These are phyloP conservation scores for Fratercula arctica DNA, from an alignment of 2,797 vertebrate genomes.

Conservation along the genomic window DNA sequence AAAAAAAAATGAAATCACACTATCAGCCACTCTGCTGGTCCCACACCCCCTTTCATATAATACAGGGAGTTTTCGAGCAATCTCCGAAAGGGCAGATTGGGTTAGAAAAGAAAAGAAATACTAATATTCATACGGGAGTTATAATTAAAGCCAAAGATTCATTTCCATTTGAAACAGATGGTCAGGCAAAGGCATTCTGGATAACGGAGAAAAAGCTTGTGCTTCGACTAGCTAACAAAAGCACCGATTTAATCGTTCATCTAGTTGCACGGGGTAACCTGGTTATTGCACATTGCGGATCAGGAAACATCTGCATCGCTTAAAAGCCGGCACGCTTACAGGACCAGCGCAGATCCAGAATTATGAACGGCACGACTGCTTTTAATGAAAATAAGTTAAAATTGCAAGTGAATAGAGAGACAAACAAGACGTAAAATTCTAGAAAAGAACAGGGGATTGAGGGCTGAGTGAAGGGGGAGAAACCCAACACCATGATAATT, in stretches of 20 bases:
- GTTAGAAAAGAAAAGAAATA: neutral
- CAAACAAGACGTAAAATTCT: neutral
- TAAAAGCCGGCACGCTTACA: neutral
- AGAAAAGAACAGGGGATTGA: neutral
- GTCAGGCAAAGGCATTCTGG: slow-evolving; percentile 18
- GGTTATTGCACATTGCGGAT: neutral
- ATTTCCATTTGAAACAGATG: slow-evolving; percentile 57
- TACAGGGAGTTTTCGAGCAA: neutral
- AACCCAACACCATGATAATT: neutral
- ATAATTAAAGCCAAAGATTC: slow-evolving; percentile 41
- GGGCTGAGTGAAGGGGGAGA: neutral
- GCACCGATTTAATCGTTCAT: slow-evolving; percentile 8
- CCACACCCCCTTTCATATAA: neutral
- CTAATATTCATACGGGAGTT: slow-evolving; percentile 43
- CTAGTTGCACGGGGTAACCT: slow-evolving; percentile 1
- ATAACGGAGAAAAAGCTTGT: slow-evolving; percentile 52
- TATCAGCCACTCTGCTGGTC: neutral
- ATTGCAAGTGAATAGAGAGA: neutral
- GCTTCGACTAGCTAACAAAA: slow-evolving; percentile 50
- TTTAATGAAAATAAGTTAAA: neutral
- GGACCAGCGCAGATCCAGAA: neutral
- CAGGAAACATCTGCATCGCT: neutral
- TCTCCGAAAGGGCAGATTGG: neutral
- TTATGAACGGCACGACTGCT: neutral
- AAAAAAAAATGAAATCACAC: neutral